Conservation (phyloP, 2,888 invertebrate species). For the Molorchus minor region DNA sequence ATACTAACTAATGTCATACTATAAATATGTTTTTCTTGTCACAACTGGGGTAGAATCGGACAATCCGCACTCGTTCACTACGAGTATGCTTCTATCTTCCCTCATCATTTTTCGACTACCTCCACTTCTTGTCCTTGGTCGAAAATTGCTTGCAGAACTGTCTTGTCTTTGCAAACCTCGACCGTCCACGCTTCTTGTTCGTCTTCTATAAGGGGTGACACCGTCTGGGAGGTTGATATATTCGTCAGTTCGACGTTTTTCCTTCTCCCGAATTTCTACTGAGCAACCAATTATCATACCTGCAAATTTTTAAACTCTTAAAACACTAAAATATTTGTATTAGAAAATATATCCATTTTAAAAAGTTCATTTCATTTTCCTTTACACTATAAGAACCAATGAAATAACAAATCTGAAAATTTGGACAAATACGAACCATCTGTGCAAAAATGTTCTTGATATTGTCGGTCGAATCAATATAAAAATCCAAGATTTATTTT, state of each 20-base stretch:
- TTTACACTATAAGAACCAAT: no score
- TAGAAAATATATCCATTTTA: neutral
- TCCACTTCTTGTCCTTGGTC: constrained; percentile 26
- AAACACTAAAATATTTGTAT: no score
- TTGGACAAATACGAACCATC: no score
- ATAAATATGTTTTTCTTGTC: constrained; percentile 26
- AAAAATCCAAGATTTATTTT: no score
- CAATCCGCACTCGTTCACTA: constrained; percentile 33
- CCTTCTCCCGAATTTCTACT: constrained; percentile 2
- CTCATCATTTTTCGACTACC: constrained; percentile 26
- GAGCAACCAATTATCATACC: constrained; percentile 27
- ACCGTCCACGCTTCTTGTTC: constrained; percentile 9
- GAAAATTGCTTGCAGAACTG: constrained; percentile 9
- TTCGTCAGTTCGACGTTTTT: neutral
- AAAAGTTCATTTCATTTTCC: no score
- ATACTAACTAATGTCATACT: constrained; percentile 3
- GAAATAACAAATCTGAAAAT: no score
- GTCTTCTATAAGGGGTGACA: constrained; percentile 21
- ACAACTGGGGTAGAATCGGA: constrained; percentile 41
- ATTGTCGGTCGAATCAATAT: no score
- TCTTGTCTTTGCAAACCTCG: constrained; percentile 11
- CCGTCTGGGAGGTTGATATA: constrained; percentile 26
- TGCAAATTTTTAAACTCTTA: no score
- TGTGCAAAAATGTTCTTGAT: no score
- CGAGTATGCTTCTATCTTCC: constrained; percentile 28